Evolutionary conservation across 2,113 vertebrate genomes (phyloP).

Genomic region (Syngnathus floridae): DNA sequence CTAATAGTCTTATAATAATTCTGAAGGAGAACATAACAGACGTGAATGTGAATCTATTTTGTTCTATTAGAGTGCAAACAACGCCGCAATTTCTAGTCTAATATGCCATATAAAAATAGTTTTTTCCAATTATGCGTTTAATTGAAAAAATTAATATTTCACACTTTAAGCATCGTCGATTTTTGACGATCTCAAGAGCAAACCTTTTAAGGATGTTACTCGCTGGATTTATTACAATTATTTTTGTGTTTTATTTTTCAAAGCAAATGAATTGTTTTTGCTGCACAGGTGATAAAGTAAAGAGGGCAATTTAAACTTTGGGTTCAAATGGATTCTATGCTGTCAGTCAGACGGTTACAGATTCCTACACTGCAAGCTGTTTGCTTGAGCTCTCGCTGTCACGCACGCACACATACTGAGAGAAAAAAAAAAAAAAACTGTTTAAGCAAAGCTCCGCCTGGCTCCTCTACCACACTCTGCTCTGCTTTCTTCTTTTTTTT

Average conservation of each 20-base stretch:
- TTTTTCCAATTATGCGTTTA: constrained; percentile 17
- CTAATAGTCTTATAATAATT: constrained; percentile 48
- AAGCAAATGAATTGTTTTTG: constrained; percentile 18
- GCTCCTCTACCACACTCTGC: constrained; percentile 33
- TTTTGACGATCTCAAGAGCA: constrained; percentile 5
- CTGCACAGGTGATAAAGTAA: neutral
- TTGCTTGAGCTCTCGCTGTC: constrained; percentile 43
- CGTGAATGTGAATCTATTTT: constrained; percentile 53
- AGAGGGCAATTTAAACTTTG: constrained; percentile 17
- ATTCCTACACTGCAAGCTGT: constrained; percentile 47
- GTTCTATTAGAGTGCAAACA: constrained; percentile 38
- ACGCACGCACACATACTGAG: constrained; percentile 18
- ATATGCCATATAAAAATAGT: constrained; percentile 11
- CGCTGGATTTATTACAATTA: constrained; percentile 1
- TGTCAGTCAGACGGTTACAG: constrained; percentile 44
- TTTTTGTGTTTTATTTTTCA: constrained; percentile 15
- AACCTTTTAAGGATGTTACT: constrained; percentile 6
- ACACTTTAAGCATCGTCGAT: neutral
- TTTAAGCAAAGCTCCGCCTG: constrained; percentile 52
- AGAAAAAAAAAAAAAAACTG: constrained; percentile 42
- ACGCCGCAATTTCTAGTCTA: constrained; percentile 25
- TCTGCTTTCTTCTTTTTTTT: constrained; percentile 63
- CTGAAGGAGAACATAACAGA: constrained; percentile 32
- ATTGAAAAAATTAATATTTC: constrained; percentile 12
- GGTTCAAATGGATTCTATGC: constrained; percentile 15